phyloP scores from a whole-genome alignment of 2,888 invertebrate genomes.

The Eupithecia subfuscata region DNA sequence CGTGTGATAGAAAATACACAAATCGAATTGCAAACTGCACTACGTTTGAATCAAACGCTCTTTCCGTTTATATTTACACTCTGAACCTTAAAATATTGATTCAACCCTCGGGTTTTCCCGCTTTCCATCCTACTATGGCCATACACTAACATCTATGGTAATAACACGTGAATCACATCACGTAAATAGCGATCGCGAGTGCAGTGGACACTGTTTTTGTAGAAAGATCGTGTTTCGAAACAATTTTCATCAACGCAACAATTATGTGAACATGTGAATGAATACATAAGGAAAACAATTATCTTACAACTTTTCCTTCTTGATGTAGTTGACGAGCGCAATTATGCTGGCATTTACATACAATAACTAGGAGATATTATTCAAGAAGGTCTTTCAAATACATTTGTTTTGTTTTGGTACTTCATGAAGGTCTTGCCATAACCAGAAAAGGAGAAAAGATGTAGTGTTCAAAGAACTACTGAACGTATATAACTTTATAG shows the following conservation, averaged over 20 bases:
- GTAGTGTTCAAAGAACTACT: background rate
- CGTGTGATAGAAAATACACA: background rate
- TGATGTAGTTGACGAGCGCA: background rate
- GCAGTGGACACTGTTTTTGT: conserved; percentile 18
- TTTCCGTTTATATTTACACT: background rate
- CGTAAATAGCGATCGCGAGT: conserved; percentile 21
- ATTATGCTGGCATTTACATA: background rate
- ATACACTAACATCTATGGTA: conserved; percentile 10
- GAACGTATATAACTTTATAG: background rate
- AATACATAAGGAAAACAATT: conserved; percentile 9
- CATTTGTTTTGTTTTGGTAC: background rate
- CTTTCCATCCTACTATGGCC: background rate
- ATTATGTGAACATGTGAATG: background rate
- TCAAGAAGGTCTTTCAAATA: background rate
- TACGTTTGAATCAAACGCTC: background rate
- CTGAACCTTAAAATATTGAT: background rate
- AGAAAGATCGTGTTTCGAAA: conserved; percentile 17
- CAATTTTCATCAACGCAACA: conserved; percentile 11
- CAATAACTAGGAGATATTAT: background rate
- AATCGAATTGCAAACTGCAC: background rate
- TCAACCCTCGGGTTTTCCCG: background rate
- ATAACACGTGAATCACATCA: conserved; percentile 16
- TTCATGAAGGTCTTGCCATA: background rate
- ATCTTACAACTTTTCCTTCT: conserved; percentile 3
- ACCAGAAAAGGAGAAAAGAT: background rate